A percentile compares a stretch with the other conserved stretches of the same genome.
These are phyloP conservation scores for Montipora foliosa DNA, from an alignment of 64 coral and sea anemone species.

Conservation along the genomic window DNA sequence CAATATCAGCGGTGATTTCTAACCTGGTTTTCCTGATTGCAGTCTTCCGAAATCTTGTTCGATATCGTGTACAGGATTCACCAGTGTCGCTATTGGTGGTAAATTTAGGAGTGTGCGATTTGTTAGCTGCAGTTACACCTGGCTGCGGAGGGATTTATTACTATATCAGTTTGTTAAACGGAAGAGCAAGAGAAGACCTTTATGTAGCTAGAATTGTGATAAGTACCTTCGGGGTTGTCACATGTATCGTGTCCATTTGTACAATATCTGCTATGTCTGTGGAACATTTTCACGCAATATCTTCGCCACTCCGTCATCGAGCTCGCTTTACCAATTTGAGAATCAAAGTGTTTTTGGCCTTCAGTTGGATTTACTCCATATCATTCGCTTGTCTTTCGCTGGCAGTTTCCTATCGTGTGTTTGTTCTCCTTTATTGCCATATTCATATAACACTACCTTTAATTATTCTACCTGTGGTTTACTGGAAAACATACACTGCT, in stretches of 20 bases:
- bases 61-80: not conserved
- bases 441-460: not conserved
- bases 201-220: not conserved
- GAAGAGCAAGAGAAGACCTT: not conserved
- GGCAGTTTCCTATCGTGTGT: not conserved
- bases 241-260: slow-evolving; percentile 5
- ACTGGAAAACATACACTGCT: slow-evolving; percentile 38
- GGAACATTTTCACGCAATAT: not conserved
- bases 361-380: slow-evolving; percentile 1
- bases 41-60: not conserved
- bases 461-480: not conserved
- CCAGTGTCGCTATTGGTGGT: not conserved
- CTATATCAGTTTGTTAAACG: not conserved
- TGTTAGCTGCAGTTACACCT: not conserved
- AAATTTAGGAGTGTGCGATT: not conserved
- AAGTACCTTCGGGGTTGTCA: not conserved
- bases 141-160: not conserved
- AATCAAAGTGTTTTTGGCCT: not conserved
- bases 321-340: not conserved
- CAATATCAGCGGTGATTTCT: not conserved
- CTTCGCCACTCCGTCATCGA: not conserved
- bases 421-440: slow-evolving; percentile 2
- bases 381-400: not conserved
- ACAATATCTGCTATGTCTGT: slow-evolving; percentile 22
- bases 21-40: slow-evolving; percentile 25